A percentile compares a stretch with the other conserved stretches of the same genome.
Conservation (phyloP, 2,113 vertebrate genomes). For the Bostrychus sinensis region DNA sequence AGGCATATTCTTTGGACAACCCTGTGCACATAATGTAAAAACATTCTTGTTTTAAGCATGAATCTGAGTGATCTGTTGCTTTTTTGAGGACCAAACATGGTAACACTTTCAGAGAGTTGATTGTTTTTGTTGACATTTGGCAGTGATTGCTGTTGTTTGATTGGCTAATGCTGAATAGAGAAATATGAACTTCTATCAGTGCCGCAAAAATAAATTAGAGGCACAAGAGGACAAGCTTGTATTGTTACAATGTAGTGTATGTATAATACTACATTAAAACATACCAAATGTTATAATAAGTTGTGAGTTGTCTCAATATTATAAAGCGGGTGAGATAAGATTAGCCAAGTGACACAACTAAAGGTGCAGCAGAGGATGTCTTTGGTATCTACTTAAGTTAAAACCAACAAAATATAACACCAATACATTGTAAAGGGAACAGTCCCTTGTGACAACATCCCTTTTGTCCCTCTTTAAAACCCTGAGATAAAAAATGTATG, state of each 20-base stretch:
- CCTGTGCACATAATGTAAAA: constrained; percentile 72
- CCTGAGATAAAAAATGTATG: constrained; percentile 75
- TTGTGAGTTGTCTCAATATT: neutral
- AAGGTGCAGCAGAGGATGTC: constrained; percentile 57
- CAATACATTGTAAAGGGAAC: constrained; percentile 27
- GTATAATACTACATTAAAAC: neutral
- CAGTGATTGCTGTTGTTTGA: constrained; percentile 10
- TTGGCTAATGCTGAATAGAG: neutral
- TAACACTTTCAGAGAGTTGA: neutral
- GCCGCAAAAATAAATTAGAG: neutral
- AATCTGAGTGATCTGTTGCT: constrained; percentile 36
- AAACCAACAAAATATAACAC: constrained; percentile 27
- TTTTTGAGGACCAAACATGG: constrained; percentile 4
- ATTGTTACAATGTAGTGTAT: neutral
- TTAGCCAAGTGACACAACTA: constrained; percentile 16
- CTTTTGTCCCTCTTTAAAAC: constrained; percentile 60
- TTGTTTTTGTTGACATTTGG: neutral
- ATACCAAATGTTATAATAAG: neutral
- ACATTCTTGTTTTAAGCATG: constrained; percentile 62
- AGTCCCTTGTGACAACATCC: constrained; percentile 14
- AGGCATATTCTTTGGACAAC: constrained; percentile 75
- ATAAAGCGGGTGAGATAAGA: constrained; percentile 29
- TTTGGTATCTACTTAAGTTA: constrained; percentile 62
- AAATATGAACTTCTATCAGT: neutral
- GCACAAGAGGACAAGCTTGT: neutral